Evolutionary conservation across 2,888 invertebrate species (phyloP).

Genomic region (Scaptodrosophila latifasciaeformis): DNA sequence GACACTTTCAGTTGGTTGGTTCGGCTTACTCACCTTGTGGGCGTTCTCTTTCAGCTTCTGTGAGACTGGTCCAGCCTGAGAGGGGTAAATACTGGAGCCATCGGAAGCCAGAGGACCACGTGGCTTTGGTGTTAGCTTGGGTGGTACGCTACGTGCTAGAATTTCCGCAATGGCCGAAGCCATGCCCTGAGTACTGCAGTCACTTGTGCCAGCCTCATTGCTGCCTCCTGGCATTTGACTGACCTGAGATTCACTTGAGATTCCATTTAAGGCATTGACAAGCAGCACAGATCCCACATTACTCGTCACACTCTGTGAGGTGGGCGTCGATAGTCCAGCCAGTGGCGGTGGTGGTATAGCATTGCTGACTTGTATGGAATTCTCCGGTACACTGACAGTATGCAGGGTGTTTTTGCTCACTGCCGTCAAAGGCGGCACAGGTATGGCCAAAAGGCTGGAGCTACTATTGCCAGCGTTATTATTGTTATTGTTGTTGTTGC

Average conservation of each 20-base stretch:
- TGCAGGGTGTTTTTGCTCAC: slow-evolving; percentile 63
- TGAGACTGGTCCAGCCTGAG: slow-evolving; percentile 78
- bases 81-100: slow-evolving; percentile 75
- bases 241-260: slow-evolving; percentile 30
- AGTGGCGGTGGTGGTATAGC: slow-evolving; percentile 60
- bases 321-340: slow-evolving; percentile 47
- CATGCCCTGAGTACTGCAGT: slow-evolving; percentile 53
- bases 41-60: slow-evolving; percentile 79
- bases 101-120: slow-evolving; percentile 75
- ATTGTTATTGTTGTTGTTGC: slow-evolving; percentile 22
- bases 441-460: slow-evolving; percentile 44
- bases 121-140: slow-evolving; percentile 76
- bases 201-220: slow-evolving; percentile 25
- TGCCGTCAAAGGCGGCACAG: slow-evolving; percentile 70
- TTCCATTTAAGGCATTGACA: slow-evolving; percentile 45
- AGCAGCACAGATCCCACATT: slow-evolving; percentile 8
- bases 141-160: slow-evolving; percentile 72
- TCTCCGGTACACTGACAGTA: slow-evolving; percentile 6
- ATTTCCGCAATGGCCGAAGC: slow-evolving; percentile 69
- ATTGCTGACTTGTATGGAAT: slow-evolving; percentile 9
- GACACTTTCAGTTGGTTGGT: background rate
- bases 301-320: slow-evolving; percentile 9
- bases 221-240: background rate
- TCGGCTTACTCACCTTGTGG: slow-evolving; percentile 76
- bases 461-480: slow-evolving; percentile 34